Percentiles rank a stretch among this genome's conserved stretches.
Evolutionary conservation across 2,888 invertebrate genomes (phyloP).

Genomic region (Frankliniella fusca): DNA sequence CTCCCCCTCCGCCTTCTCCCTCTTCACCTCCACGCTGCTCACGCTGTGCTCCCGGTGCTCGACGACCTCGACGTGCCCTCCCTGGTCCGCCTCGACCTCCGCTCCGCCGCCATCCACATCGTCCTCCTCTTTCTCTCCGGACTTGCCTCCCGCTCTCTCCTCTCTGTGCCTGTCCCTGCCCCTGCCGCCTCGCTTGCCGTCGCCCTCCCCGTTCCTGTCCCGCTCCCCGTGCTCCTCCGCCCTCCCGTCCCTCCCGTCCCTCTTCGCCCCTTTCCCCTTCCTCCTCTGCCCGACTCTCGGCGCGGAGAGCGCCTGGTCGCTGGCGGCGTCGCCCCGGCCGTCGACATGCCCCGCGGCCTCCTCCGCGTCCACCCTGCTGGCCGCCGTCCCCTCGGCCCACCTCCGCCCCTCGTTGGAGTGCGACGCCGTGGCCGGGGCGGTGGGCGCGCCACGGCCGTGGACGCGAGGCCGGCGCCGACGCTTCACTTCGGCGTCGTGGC

Average conservation of each 20-base stretch:
- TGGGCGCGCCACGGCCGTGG: neutral
- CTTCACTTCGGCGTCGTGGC: too few species aligned
- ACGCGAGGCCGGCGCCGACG: neutral
- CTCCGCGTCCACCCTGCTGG: neutral
- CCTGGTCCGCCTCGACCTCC: neutral
- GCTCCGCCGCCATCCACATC: neutral
- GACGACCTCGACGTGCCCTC: too few species aligned
- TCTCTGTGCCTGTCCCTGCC: neutral
- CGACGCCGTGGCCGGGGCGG: neutral
- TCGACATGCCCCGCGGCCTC: neutral
- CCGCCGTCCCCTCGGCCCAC: neutral
- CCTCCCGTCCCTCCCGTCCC: neutral
- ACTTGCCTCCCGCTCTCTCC: neutral
- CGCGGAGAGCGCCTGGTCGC: neutral
- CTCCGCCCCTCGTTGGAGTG: neutral
- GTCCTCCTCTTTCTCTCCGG: neutral
- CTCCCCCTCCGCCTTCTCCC: neutral
- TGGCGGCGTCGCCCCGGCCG: neutral
- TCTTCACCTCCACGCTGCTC: neutral
- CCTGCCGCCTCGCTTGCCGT: neutral
- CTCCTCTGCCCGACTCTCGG: neutral
- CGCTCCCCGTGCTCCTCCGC: neutral
- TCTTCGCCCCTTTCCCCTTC: neutral
- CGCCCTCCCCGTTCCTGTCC: neutral
- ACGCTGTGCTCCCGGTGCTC: neutral